A percentile compares a stretch with the other conserved stretches of the same genome.
Conservation (phyloP, 2,797 vertebrate genomes). For the Crax fasciolata region DNA sequence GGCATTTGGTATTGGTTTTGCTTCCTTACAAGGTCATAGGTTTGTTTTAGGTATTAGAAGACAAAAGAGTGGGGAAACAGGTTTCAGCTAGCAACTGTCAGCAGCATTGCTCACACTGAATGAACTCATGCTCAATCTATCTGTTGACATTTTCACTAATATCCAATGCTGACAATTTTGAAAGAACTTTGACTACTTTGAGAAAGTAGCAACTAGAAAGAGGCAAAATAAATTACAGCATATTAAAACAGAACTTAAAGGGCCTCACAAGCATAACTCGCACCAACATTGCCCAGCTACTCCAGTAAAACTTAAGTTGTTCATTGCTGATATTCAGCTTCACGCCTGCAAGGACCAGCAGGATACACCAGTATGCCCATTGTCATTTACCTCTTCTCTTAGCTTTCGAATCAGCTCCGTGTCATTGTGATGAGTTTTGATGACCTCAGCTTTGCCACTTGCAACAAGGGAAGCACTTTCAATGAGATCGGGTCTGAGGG, state of each 20-base stretch:
- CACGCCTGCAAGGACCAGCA: background rate
- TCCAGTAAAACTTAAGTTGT: rapidly evolving
- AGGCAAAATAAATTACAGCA: rapidly evolving
- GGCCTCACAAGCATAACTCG: too few species aligned
- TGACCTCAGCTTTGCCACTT: slow-evolving; percentile 96
- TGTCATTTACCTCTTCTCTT: slow-evolving; percentile 90
- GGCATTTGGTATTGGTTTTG: background rate
- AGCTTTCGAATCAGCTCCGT: slow-evolving; percentile 98
- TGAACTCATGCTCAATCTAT: background rate
- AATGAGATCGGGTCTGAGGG: slow-evolving; percentile 96
- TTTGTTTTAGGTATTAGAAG: background rate
- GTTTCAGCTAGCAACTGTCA: background rate
- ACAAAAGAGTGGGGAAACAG: background rate
- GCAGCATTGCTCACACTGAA: background rate
- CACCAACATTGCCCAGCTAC: rapidly evolving
- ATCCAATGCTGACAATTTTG: background rate
- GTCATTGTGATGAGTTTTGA: slow-evolving; percentile 99
- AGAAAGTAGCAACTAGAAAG: background rate
- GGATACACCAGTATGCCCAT: background rate
- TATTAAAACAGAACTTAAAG: rapidly evolving
- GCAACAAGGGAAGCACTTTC: slow-evolving; percentile 96
- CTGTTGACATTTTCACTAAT: background rate
- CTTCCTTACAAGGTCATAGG: background rate
- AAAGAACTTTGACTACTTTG: background rate
- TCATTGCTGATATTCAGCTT: background rate